phyloP scores from a whole-genome alignment of 2,888 invertebrate genomes.

The Meiosimyza platycephala region DNA sequence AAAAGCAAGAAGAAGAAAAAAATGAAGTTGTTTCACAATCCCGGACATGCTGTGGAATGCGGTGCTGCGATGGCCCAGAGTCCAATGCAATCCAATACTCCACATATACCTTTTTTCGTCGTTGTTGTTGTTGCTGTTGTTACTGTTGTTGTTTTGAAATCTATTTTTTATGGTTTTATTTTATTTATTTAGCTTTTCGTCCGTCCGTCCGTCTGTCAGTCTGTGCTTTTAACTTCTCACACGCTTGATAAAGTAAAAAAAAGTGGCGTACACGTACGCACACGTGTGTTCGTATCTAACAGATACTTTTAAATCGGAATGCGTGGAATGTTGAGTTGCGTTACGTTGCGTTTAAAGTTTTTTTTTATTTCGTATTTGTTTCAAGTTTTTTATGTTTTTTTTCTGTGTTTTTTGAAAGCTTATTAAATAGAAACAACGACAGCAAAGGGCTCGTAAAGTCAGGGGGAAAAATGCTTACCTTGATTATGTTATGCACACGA shows the following conservation, averaged over 20 bases:
- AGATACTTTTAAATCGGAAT: conserved; percentile 18
- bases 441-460: too few relatives aligned
- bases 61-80: conserved; percentile 41
- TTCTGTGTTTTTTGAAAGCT: conserved; percentile 3
- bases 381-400: not conserved
- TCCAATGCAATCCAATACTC: conserved; percentile 17
- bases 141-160: conserved; percentile 10
- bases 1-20: conserved; percentile 37
- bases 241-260: too few relatives aligned
- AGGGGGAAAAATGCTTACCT: conserved; percentile 17
- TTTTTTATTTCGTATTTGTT: not conserved
- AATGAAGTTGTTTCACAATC: conserved; percentile 61
- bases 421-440: not conserved
- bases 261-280: not conserved
- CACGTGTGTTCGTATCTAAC: not conserved
- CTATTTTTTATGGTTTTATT: conserved; percentile 26
- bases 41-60: conserved; percentile 61
- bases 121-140: conserved; percentile 1
- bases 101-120: not conserved
- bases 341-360: too few relatives aligned
- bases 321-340: conserved; percentile 22
- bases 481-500: conserved; percentile 27
- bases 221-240: too few relatives aligned
- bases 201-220: too few relatives aligned
- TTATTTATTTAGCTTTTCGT: conserved; percentile 8